Conservation (phyloP, 2,113 vertebrate genomes). For the Podiceps cristatus region DNA sequence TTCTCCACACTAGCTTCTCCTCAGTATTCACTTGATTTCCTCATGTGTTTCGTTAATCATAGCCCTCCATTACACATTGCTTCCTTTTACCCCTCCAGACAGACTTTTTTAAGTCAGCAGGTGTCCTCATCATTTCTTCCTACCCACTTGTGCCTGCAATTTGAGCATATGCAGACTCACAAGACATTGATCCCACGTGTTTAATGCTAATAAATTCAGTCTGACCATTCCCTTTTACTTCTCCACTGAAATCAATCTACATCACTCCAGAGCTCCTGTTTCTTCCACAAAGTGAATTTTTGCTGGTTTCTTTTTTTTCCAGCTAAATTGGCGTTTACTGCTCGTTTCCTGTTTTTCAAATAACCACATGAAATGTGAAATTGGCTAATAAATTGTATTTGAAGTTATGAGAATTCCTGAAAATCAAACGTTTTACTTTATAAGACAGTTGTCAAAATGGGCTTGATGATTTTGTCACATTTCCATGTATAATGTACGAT, state of each 20-base stretch:
- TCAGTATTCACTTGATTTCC: not conserved
- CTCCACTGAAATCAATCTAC: not conserved
- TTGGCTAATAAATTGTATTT: not conserved
- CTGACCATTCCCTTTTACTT: not conserved
- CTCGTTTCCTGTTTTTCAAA: not conserved
- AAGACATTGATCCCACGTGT: not conserved
- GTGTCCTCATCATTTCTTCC: not conserved
- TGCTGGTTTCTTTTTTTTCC: not conserved
- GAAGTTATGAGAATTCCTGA: not conserved
- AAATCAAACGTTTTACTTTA: constrained; percentile 15
- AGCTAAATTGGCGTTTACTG: not conserved
- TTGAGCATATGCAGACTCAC: not conserved
- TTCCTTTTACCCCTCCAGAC: not conserved
- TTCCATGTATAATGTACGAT: not conserved
- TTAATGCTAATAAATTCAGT: not conserved
- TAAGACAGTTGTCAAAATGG: not conserved
- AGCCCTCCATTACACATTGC: not conserved
- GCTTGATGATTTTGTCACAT: not conserved
- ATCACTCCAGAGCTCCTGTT: not conserved
- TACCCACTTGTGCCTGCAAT: not conserved
- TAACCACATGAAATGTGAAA: not conserved
- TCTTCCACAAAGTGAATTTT: not conserved
- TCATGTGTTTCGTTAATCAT: not conserved
- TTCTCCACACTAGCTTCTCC: not conserved
- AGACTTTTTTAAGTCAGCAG: not conserved